These are phyloP conservation scores for Sarcophaga caerulescens DNA, from an alignment of 2,888 invertebrate species.

Conservation along the genomic window DNA sequence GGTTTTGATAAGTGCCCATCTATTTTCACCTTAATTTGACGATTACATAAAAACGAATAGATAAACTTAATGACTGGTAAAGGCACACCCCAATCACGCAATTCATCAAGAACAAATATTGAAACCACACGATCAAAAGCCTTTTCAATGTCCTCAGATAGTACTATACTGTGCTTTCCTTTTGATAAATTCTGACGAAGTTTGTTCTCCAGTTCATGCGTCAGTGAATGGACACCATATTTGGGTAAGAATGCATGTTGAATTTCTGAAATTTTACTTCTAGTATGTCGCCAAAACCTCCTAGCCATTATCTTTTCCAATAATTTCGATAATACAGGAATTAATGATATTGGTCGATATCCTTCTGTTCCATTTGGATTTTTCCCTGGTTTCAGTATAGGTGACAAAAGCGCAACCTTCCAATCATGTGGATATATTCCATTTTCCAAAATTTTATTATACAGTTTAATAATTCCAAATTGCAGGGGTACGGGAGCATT, in stretches of 20 bases:
- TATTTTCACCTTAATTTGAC: constrained; percentile 34
- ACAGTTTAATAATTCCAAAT: constrained; percentile 20
- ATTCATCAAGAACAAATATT: constrained; percentile 2
- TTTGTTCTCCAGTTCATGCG: constrained; percentile 13
- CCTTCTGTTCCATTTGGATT: constrained; percentile 5
- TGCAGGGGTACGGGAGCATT: too few species aligned
- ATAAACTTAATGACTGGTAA: not conserved
- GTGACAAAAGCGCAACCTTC: constrained; percentile 12
- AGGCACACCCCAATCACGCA: constrained; percentile 12
- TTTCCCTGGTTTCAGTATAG: constrained; percentile 41
- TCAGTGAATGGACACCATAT: constrained; percentile 14
- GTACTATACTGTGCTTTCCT: constrained; percentile 15
- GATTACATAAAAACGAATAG: constrained; percentile 24
- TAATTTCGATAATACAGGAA: not conserved
- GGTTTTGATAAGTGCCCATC: constrained; percentile 17
- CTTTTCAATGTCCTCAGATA: constrained; percentile 29
- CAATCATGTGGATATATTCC: constrained; percentile 49
- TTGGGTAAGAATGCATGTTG: constrained; percentile 46
- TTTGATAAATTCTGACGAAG: not conserved
- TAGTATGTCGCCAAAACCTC: constrained; percentile 5
- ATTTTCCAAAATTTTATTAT: constrained; percentile 18
- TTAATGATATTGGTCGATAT: constrained; percentile 36
- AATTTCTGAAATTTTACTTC: not conserved
- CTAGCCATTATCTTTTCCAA: too few species aligned
- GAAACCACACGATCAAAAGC: constrained; percentile 30